Evolutionary conservation across 1,140 invertebrate species (phyloP).

Genomic region (Papilio dardanus): DNA sequence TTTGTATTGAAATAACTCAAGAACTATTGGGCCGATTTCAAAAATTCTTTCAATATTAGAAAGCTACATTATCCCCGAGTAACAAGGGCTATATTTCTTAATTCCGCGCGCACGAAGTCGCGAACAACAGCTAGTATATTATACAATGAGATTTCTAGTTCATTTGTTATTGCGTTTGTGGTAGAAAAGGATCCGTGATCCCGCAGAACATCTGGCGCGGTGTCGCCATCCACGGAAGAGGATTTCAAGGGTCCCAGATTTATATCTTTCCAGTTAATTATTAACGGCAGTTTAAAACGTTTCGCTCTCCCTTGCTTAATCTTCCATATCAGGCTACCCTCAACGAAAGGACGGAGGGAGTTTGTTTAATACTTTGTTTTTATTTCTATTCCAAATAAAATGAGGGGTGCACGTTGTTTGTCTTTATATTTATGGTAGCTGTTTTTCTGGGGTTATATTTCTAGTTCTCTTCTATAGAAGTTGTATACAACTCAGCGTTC

Average conservation of each 20-base stretch:
- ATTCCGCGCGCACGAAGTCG: too few relatives aligned
- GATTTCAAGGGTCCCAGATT: slow-evolving; percentile 10
- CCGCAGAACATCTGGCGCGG: slow-evolving; percentile 9
- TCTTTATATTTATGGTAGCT: background rate
- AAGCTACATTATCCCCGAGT: too few relatives aligned
- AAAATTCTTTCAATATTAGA: too few relatives aligned
- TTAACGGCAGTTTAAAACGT: slow-evolving; percentile 26
- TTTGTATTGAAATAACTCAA: too few relatives aligned
- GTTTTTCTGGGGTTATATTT: background rate
- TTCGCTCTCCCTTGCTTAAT: slow-evolving; percentile 11
- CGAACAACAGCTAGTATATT: background rate
- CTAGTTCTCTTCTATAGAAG: background rate
- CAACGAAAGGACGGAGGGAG: background rate
- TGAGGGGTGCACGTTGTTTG: background rate
- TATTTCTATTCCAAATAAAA: background rate
- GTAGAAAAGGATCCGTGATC: background rate
- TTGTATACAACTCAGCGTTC: too few relatives aligned
- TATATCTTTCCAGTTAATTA: slow-evolving; percentile 22
- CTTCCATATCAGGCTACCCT: slow-evolving; percentile 19
- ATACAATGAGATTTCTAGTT: background rate
- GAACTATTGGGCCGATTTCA: too few relatives aligned
- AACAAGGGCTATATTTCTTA: too few relatives aligned
- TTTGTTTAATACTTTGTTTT: slow-evolving; percentile 12
- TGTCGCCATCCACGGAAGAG: slow-evolving; percentile 7
- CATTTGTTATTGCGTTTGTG: slow-evolving; percentile 14